Conservation (phyloP, 1,140 invertebrate genomes). For the Stegodyphus dumicola region DNA sequence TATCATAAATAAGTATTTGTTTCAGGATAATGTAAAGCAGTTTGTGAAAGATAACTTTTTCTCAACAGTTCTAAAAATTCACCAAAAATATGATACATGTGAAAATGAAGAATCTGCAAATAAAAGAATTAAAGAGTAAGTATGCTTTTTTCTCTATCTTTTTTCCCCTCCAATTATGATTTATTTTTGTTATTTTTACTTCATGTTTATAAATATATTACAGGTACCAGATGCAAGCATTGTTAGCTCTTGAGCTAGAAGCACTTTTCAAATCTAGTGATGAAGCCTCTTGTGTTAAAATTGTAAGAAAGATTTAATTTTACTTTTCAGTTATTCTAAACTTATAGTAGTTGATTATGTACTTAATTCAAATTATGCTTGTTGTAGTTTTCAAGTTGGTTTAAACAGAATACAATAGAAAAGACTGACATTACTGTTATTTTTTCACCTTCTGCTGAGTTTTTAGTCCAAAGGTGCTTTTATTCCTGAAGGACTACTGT, state of each 20-base stretch:
- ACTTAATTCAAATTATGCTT: no score
- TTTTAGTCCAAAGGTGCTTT: no score
- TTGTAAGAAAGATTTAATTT: neutral
- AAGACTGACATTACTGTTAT: no score
- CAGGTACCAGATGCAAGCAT: conserved; percentile 27
- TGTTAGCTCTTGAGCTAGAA: conserved; percentile 46
- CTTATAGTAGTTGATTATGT: no score
- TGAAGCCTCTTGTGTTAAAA: conserved; percentile 15
- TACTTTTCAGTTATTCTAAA: neutral
- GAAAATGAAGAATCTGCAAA: neutral
- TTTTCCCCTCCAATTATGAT: neutral
- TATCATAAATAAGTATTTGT: neutral
- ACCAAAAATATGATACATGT: conserved; percentile 10
- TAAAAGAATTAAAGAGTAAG: conserved; percentile 22
- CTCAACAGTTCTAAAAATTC: neutral
- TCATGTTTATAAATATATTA: neutral
- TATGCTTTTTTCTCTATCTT: neutral
- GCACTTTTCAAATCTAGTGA: conserved; percentile 1
- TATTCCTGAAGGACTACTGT: no score
- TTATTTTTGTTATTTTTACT: neutral
- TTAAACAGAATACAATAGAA: no score
- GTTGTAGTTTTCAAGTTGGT: no score
- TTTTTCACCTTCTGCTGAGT: no score
- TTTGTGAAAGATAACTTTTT: conserved; percentile 33
- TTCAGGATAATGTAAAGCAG: neutral